Evolutionary conservation across 2,888 invertebrate species (phyloP).

Genomic region (Yponomeuta sedellus): DNA sequence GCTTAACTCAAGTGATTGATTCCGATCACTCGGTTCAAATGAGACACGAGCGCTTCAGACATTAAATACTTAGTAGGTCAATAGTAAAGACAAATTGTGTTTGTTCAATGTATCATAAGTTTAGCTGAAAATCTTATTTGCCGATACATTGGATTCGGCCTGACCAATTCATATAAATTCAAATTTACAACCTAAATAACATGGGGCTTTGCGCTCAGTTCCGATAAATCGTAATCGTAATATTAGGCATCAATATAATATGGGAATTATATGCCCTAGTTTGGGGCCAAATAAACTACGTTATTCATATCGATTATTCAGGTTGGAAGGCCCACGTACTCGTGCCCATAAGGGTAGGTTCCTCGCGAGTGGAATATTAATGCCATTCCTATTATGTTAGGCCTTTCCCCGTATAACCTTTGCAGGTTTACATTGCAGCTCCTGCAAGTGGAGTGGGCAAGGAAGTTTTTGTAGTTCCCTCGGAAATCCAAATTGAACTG

Average conservation of each 20-base stretch:
- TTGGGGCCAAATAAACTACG: not conserved
- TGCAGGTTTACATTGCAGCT: not conserved
- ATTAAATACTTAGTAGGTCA: not conserved
- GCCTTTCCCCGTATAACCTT: not conserved
- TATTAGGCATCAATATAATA: not conserved
- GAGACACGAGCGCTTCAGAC: not conserved
- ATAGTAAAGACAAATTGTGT: not conserved
- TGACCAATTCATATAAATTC: not conserved
- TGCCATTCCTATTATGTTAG: slow-evolving; percentile 2
- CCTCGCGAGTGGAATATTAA: slow-evolving; percentile 4
- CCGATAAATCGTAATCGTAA: not conserved
- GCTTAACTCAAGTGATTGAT: too few relatives aligned
- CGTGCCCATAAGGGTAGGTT: not conserved
- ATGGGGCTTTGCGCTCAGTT: not conserved
- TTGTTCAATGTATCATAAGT: not conserved
- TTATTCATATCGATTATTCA: slow-evolving; percentile 10
- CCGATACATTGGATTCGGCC: not conserved
- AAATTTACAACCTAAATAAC: not conserved
- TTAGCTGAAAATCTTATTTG: not conserved
- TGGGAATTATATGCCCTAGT: not conserved
- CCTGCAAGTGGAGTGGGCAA: not conserved
- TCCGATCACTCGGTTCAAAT: too few relatives aligned
- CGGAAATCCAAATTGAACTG: too few relatives aligned
- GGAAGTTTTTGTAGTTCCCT: not conserved
- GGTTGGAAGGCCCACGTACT: slow-evolving; percentile 3